Percentiles rank a stretch among this genome's conserved stretches.
Evolutionary conservation across 2,113 vertebrate genomes (phyloP).

Genomic region (Nettapus auritus): DNA sequence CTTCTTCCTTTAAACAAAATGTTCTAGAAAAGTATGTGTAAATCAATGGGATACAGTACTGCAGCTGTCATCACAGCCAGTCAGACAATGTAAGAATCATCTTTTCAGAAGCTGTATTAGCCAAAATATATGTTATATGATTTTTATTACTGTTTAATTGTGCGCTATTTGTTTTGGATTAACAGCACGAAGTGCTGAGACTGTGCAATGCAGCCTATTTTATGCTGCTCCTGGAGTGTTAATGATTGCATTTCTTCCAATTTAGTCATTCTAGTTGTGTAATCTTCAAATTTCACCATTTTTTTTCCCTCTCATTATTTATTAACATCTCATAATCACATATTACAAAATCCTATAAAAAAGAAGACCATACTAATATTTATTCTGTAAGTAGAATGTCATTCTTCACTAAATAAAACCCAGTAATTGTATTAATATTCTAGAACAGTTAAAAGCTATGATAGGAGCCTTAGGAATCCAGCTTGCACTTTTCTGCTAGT

Average conservation of each 20-base stretch:
- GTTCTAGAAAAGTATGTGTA: background rate
- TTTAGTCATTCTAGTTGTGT: background rate
- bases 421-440: background rate
- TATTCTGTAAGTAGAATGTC: background rate
- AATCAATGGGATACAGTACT: background rate
- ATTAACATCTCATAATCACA: background rate
- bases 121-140: background rate
- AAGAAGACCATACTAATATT: background rate
- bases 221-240: background rate
- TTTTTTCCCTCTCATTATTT: constrained; percentile 19
- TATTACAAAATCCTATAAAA: constrained; percentile 3
- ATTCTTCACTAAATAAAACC: background rate
- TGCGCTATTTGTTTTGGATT: constrained; percentile 4
- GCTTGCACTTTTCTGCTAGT: background rate
- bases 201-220: background rate
- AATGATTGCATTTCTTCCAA: background rate
- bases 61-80: constrained; percentile 20
- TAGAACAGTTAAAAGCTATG: background rate
- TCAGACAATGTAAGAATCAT: background rate
- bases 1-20: constrained; percentile 14
- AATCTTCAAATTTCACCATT: constrained; percentile 1
- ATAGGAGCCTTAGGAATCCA: background rate
- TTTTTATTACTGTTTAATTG: constrained; percentile 21
- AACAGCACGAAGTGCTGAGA: background rate
- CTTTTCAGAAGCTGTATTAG: background rate